These are phyloP conservation scores for Drosophila histrio DNA, from an alignment of 2,888 invertebrate genomes.

Conservation along the genomic window DNA sequence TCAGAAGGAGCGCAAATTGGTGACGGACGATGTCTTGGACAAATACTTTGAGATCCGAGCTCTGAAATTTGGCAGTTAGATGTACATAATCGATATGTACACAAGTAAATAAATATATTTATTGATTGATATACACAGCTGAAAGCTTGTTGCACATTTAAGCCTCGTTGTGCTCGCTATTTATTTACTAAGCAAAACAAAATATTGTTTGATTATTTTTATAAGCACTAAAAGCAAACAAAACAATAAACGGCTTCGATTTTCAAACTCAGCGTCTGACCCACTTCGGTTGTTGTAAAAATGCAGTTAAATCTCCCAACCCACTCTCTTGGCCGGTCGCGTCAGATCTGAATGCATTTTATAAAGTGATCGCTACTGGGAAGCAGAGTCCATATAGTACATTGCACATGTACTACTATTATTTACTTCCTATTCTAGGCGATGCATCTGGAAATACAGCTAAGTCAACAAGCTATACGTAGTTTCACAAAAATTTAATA, in stretches of 20 bases:
- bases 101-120: slow-evolving; percentile 32
- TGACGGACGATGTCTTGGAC: slow-evolving; percentile 94
- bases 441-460: slow-evolving; percentile 56
- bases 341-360: slow-evolving; percentile 14
- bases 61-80: slow-evolving; percentile 85
- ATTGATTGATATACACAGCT: slow-evolving; percentile 46
- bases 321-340: slow-evolving; percentile 7
- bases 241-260: slow-evolving; percentile 57
- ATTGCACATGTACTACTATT: slow-evolving; percentile 17
- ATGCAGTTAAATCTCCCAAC: slow-evolving; percentile 37
- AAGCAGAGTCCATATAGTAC: slow-evolving; percentile 7
- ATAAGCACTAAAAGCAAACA: slow-evolving; percentile 50
- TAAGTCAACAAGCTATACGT: slow-evolving; percentile 55
- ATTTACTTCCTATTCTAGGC: slow-evolving; percentile 42
- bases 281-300: slow-evolving; percentile 57
- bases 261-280: slow-evolving; percentile 55
- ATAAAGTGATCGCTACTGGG: slow-evolving; percentile 21
- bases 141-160: slow-evolving; percentile 51
- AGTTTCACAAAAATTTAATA: slow-evolving; percentile 53
- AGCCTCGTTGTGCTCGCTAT: slow-evolving; percentile 56
- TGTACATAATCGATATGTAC: not conserved
- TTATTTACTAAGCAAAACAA: slow-evolving; percentile 58
- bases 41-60: slow-evolving; percentile 94
- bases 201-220: slow-evolving; percentile 64
- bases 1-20: slow-evolving; percentile 90